These are phyloP conservation scores for Priapulus caudatus DNA, from an alignment of 2,888 invertebrate genomes.

Conservation along the genomic window DNA sequence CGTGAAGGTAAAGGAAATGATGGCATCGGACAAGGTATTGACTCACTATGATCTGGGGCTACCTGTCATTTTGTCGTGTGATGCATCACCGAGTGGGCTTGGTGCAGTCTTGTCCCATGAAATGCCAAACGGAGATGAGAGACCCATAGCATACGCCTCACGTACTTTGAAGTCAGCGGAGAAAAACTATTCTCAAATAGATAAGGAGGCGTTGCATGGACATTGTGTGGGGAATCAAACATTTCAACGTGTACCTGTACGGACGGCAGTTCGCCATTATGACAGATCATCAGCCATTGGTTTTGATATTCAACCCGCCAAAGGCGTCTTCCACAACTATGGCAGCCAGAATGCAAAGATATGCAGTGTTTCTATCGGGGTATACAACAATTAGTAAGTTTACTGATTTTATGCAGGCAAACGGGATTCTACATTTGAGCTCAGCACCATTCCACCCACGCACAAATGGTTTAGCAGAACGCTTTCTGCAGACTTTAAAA, in stretches of 20 bases:
- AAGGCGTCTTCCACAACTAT: slow-evolving; percentile 26
- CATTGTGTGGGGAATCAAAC: slow-evolving; percentile 20
- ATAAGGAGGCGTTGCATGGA: slow-evolving; percentile 23
- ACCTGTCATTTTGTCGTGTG: too few relatives aligned
- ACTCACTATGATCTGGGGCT: too few relatives aligned
- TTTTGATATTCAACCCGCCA: slow-evolving; percentile 16
- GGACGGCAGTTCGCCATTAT: slow-evolving; percentile 17
- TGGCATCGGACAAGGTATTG: too few relatives aligned
- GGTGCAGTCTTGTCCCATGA: slow-evolving; percentile 16
- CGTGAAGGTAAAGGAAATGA: too few relatives aligned
- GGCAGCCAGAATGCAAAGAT: slow-evolving; percentile 29
- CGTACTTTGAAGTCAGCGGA: slow-evolving; percentile 19
- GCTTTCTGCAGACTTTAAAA: too few relatives aligned
- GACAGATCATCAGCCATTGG: slow-evolving; percentile 20
- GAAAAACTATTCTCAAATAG: slow-evolving; percentile 21
- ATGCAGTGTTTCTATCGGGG: slow-evolving; percentile 22
- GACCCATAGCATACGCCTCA: slow-evolving; percentile 22
- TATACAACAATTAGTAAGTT: too few relatives aligned
- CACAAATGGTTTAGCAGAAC: too few relatives aligned
- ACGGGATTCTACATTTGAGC: too few relatives aligned
- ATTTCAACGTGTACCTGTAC: slow-evolving; percentile 22
- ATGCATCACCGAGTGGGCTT: slow-evolving; percentile 8
- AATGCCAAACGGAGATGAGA: slow-evolving; percentile 12
- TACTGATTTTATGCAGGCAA: too few relatives aligned
- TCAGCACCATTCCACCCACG: too few relatives aligned